Percentiles rank a stretch among this genome's conserved stretches.
These are phyloP conservation scores for Tenthredo scrophulariae DNA, from an alignment of 2,888 invertebrate species.

Conservation along the genomic window DNA sequence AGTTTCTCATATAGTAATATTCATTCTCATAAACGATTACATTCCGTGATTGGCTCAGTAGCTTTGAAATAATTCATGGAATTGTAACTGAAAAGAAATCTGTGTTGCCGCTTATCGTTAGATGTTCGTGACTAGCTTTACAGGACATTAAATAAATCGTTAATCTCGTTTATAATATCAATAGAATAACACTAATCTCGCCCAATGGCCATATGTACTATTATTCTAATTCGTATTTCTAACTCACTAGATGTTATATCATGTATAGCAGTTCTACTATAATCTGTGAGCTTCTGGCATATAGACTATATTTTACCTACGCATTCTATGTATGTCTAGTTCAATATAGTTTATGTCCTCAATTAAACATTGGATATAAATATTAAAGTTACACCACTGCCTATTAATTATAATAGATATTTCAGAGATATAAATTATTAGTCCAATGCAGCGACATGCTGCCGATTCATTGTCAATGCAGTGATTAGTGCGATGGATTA, in stretches of 20 bases:
- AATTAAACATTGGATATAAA: background rate
- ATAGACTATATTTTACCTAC: conserved; percentile 12
- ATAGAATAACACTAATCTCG: conserved; percentile 23
- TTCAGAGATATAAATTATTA: background rate
- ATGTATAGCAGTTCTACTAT: background rate
- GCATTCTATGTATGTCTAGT: background rate
- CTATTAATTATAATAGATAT: conserved; percentile 33
- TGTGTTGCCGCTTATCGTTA: background rate
- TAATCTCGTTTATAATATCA: background rate
- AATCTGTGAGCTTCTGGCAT: background rate
- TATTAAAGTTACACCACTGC: conserved; percentile 19
- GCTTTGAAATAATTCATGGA: background rate
- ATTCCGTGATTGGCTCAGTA: conserved; percentile 11
- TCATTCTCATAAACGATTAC: conserved; percentile 19
- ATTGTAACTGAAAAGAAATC: background rate
- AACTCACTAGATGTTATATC: conserved; percentile 14
- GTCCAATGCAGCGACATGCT: background rate
- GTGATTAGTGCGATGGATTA: background rate
- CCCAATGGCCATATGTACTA: conserved; percentile 42
- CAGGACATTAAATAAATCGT: background rate
- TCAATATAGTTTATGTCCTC: conserved; percentile 9
- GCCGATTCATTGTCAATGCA: conserved; percentile 20
- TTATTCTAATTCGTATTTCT: conserved; percentile 12
- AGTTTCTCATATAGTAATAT: background rate
- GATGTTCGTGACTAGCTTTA: background rate